Percentiles rank a stretch among this genome's conserved stretches.
phyloP scores from a whole-genome alignment of 1,140 invertebrate species.

The Monochamus saltuarius region DNA sequence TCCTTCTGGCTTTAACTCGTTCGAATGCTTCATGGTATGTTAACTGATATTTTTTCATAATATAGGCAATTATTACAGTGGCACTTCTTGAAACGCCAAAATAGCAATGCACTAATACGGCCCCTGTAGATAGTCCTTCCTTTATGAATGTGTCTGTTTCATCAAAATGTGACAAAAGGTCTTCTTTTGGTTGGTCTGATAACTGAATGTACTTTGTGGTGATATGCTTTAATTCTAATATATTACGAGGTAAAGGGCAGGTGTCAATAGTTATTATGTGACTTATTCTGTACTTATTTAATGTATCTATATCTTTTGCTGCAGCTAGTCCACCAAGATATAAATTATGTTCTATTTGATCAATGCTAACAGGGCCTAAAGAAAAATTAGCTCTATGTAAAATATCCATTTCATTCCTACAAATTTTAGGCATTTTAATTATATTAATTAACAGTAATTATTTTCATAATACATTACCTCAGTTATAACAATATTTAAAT shows the following conservation, averaged over 20 bases:
- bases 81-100: constrained; percentile 85
- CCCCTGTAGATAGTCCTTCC: constrained; percentile 58
- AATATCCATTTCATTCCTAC: constrained; percentile 10
- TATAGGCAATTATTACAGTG: constrained; percentile 77
- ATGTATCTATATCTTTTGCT: constrained; percentile 68
- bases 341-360: constrained; percentile 69
- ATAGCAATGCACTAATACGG: constrained; percentile 79
- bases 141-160: constrained; percentile 73
- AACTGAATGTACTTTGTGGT: constrained; percentile 76
- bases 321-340: constrained; percentile 78
- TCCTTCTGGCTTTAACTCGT: constrained; percentile 40
- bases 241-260: constrained; percentile 73
- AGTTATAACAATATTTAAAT: too few relatives aligned
- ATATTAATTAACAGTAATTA: too few relatives aligned
- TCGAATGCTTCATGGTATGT: constrained; percentile 71
- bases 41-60: constrained; percentile 80
- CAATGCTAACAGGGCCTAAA: constrained; percentile 64
- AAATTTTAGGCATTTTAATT: not conserved
- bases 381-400: constrained; percentile 14
- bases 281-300: constrained; percentile 67
- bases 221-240: constrained; percentile 66
- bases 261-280: constrained; percentile 81
- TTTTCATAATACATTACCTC: too few relatives aligned
- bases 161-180: constrained; percentile 75
- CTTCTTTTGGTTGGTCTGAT: constrained; percentile 79